Conservation (phyloP, 53 echinoderm and acorn worm species). For the Zoroaster sp. region DNA sequence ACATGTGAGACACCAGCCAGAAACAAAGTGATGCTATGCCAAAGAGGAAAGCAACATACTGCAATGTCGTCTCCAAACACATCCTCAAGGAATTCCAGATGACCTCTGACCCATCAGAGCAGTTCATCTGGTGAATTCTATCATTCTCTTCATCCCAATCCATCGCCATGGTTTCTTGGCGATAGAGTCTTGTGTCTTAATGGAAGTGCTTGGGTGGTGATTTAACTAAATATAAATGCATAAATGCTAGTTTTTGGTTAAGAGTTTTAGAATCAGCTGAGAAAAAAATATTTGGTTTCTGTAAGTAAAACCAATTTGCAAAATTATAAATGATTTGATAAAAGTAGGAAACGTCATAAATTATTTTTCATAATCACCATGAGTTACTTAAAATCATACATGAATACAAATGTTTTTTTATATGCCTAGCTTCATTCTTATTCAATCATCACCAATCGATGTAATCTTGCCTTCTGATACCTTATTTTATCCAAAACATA, state of each 20-base stretch:
- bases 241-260: too few species aligned
- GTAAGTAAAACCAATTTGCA: not conserved
- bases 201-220: too few species aligned
- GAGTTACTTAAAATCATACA: too few species aligned
- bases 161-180: not conserved
- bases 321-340: too few species aligned
- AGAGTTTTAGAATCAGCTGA: not conserved
- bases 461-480: too few species aligned
- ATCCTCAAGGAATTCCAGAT: conserved; percentile 40
- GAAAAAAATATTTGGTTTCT: not conserved
- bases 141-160: not conserved
- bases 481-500: too few species aligned
- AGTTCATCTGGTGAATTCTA: not conserved
- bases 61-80: conserved; percentile 53
- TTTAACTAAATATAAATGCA: too few species aligned
- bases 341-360: too few species aligned
- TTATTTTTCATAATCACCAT: too few species aligned
- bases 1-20: conserved; percentile 60
- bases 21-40: conserved; percentile 36
- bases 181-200: not conserved
- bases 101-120: conserved; percentile 29
- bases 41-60: conserved; percentile 55
- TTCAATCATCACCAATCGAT: too few species aligned
- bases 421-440: too few species aligned
- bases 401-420: too few species aligned